Percentiles rank a stretch among this genome's conserved stretches.
Evolutionary conservation across 2,797 vertebrate species (phyloP).

Genomic region (Chelonia mydas): DNA sequence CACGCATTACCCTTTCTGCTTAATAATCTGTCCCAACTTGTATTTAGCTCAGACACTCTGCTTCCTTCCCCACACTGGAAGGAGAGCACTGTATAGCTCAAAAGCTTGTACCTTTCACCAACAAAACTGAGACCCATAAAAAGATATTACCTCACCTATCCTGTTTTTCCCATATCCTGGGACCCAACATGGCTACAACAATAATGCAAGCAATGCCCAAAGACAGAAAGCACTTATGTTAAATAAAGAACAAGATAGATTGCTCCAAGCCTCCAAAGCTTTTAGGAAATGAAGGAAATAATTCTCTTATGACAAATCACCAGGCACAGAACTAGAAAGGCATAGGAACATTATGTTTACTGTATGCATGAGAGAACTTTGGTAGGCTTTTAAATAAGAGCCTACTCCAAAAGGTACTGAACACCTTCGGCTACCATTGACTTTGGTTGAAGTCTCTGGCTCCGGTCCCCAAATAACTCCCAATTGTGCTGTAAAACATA

Average conservation of each 20-base stretch:
- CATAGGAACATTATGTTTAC: not conserved
- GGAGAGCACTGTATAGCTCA: not conserved
- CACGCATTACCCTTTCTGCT: not conserved
- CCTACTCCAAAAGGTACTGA: conserved; percentile 24
- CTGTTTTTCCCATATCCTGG: not conserved
- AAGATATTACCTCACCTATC: not conserved
- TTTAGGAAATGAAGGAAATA: conserved; percentile 14
- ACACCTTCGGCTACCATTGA: conserved; percentile 6
- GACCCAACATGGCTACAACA: not conserved
- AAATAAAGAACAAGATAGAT: not conserved
- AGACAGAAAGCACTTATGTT: conserved; percentile 1
- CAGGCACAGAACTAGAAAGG: not conserved
- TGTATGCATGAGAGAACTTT: not conserved
- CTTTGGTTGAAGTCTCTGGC: conserved; percentile 37
- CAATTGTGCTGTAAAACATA: conserved; percentile 53
- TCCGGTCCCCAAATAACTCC: conserved; percentile 51
- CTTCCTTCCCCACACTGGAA: not conserved
- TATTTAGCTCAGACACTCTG: not conserved
- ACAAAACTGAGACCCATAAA: not conserved
- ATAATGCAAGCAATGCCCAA: not conserved
- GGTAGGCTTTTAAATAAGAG: not conserved
- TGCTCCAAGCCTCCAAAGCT: conserved; percentile 1
- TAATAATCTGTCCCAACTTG: not conserved
- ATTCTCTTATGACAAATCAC: not conserved
- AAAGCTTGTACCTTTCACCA: not conserved